These are phyloP conservation scores for Meliscaeva auricollis DNA, from an alignment of 2,888 invertebrate species.

Conservation along the genomic window DNA sequence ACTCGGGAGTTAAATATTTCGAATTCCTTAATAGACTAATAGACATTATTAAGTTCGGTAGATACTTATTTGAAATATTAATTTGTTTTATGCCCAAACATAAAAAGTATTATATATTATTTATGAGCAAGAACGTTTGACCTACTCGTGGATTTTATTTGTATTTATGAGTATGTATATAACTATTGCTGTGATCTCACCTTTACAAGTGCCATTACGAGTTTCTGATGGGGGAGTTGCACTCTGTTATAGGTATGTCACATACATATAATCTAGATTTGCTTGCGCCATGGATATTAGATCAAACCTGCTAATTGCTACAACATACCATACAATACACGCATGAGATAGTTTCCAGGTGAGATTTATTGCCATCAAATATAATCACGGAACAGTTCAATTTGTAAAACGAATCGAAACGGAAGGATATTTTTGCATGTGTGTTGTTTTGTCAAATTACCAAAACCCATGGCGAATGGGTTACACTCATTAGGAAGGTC, in stretches of 20 bases:
- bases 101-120: too few relatives aligned
- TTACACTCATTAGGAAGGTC: slow-evolving; percentile 38
- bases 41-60: too few relatives aligned
- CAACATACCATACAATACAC: slow-evolving; percentile 52
- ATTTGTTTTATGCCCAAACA: too few relatives aligned
- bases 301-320: slow-evolving; percentile 72
- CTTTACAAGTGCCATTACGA: slow-evolving; percentile 71
- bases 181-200: slow-evolving; percentile 70
- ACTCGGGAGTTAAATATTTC: too few relatives aligned
- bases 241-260: slow-evolving; percentile 25
- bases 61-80: too few relatives aligned
- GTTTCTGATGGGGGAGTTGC: slow-evolving; percentile 50
- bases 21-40: too few relatives aligned
- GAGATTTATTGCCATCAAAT: slow-evolving; percentile 81
- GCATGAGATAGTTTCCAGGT: slow-evolving; percentile 83
- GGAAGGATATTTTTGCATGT: slow-evolving; percentile 19
- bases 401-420: slow-evolving; percentile 38
- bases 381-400: slow-evolving; percentile 59
- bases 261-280: slow-evolving; percentile 37
- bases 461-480: slow-evolving; percentile 60
- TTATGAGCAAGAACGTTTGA: too few relatives aligned
- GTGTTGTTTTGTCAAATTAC: slow-evolving; percentile 50
- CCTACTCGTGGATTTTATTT: neutral
- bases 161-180: slow-evolving; percentile 43
- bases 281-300: slow-evolving; percentile 73